Conservation (phyloP, 2,113 vertebrate genomes). For the Phalacrocorax brasilianus region DNA sequence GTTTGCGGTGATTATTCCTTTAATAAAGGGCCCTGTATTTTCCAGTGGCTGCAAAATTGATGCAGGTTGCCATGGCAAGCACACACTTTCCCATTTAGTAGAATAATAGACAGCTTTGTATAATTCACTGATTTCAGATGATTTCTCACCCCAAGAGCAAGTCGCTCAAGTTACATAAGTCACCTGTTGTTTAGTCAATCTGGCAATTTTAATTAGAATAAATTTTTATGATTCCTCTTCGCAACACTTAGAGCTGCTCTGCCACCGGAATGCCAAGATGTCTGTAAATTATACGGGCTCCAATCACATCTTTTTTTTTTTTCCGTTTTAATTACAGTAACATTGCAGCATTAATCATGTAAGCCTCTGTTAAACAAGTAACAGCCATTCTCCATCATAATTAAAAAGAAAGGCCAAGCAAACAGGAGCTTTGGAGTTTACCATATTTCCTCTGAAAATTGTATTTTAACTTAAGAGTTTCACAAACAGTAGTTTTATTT, state of each 20-base stretch:
- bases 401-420: constrained; percentile 61
- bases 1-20: neutral
- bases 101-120: constrained; percentile 64
- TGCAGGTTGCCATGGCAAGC: constrained; percentile 63
- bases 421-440: constrained; percentile 47
- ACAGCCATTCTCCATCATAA: constrained; percentile 60
- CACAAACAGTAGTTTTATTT: constrained; percentile 61
- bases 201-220: constrained; percentile 71
- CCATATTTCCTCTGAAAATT: constrained; percentile 60
- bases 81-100: constrained; percentile 61
- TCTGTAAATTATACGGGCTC: constrained; percentile 54
- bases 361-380: constrained; percentile 59
- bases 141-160: constrained; percentile 47
- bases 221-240: constrained; percentile 55
- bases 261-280: constrained; percentile 37
- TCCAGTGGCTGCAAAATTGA: constrained; percentile 48
- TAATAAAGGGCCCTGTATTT: constrained; percentile 57
- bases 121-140: constrained; percentile 67
- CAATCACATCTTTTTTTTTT: constrained; percentile 47
- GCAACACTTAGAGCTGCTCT: constrained; percentile 31
- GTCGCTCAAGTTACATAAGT: constrained; percentile 47
- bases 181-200: constrained; percentile 66
- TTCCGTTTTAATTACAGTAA: constrained; percentile 64
- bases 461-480: constrained; percentile 63
- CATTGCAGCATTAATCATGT: constrained; percentile 64